A percentile compares a stretch with the other conserved stretches of the same genome.
These are phyloP conservation scores for Esox lucius DNA, from an alignment of 2,797 vertebrate species.

Conservation along the genomic window DNA sequence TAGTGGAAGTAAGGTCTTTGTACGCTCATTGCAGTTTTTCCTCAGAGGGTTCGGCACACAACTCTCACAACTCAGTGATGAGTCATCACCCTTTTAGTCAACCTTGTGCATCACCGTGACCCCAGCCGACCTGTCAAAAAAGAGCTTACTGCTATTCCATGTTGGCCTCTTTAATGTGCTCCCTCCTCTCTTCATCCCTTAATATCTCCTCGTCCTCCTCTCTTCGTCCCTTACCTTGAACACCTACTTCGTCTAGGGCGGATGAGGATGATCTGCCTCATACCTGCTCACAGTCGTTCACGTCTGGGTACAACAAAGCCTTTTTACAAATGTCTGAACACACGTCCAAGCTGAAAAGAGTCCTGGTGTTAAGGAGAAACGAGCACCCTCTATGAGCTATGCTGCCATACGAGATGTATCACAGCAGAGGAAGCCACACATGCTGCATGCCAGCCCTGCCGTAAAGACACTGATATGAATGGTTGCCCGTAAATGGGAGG, in stretches of 20 bases:
- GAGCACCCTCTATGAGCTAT: slow-evolving; percentile 57
- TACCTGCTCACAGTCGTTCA: not conserved
- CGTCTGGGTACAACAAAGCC: slow-evolving; percentile 57
- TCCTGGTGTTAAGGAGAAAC: slow-evolving; percentile 58
- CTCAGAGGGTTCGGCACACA: not conserved
- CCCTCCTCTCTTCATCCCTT: not conserved
- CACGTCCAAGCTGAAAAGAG: slow-evolving; percentile 50
- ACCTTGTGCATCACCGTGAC: not conserved
- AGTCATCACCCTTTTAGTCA: not conserved
- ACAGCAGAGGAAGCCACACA: slow-evolving; percentile 38
- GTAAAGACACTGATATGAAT: slow-evolving; percentile 30
- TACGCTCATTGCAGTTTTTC: not conserved
- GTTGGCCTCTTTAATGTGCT: not conserved
- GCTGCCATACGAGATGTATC: slow-evolving; percentile 63
- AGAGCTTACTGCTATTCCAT: slow-evolving; percentile 2
- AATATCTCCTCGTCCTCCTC: no score
- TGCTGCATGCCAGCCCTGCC: slow-evolving; percentile 25
- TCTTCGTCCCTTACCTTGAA: not conserved
- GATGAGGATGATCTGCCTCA: not conserved
- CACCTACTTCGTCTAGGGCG: not conserved
- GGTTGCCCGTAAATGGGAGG: slow-evolving; percentile 18
- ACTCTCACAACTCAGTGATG: not conserved
- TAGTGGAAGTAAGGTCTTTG: not conserved
- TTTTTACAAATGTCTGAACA: slow-evolving; percentile 57
- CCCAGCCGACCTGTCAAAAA: not conserved